phyloP scores from a whole-genome alignment of 2,113 vertebrate genomes.

The Tricholaema leucomelas region DNA sequence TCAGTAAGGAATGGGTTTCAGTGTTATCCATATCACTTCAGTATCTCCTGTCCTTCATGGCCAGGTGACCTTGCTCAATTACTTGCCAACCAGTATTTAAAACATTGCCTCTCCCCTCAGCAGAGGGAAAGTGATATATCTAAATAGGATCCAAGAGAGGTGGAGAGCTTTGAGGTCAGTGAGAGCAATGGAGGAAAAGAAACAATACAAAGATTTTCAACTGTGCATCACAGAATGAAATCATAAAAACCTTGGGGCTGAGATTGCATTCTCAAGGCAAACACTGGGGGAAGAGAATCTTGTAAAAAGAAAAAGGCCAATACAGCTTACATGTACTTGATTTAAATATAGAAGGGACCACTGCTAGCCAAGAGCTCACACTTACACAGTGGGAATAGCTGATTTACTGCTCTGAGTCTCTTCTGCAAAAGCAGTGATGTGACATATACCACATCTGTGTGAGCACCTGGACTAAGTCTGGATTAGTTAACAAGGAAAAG shows the following conservation, averaged over 20 bases:
- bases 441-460: background rate
- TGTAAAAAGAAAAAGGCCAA: background rate
- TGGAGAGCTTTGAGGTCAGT: background rate
- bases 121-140: background rate
- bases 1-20: background rate
- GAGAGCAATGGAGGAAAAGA: background rate
- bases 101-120: background rate
- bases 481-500: background rate
- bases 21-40: background rate
- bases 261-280: background rate
- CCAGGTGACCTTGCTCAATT: background rate
- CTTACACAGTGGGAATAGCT: background rate
- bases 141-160: background rate
- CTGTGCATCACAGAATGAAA: background rate
- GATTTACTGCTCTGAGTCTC: background rate
- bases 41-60: background rate
- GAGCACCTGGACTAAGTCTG: background rate
- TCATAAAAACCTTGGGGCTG: background rate
- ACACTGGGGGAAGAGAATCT: background rate
- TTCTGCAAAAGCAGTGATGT: background rate
- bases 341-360: background rate
- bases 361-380: background rate
- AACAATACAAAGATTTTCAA: background rate
- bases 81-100: background rate
- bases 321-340: background rate